Conservation (phyloP, 2,888 invertebrate species). For the Acholoe squamosa region DNA sequence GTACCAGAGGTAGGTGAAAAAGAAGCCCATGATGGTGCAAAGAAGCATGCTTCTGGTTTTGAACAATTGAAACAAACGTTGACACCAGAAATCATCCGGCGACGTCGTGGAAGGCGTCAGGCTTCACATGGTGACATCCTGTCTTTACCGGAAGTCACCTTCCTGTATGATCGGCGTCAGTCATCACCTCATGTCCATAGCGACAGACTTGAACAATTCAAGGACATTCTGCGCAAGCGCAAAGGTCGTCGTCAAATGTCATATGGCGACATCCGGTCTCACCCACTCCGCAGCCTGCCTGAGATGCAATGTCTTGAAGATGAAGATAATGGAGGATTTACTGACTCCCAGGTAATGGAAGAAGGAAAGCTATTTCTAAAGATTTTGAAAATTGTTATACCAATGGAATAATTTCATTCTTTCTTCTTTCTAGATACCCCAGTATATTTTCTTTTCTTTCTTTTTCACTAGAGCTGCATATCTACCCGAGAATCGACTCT, state of each 20-base stretch:
- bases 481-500: too few relatives aligned
- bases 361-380: background rate
- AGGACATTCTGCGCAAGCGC: conserved; percentile 24
- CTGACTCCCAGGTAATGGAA: conserved; percentile 23
- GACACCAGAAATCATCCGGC: conserved; percentile 10
- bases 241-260: conserved; percentile 9
- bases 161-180: background rate
- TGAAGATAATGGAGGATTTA: background rate
- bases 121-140: conserved; percentile 2
- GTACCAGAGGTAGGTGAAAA: background rate
- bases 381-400: background rate
- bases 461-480: too few relatives aligned
- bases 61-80: background rate
- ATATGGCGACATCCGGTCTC: background rate
- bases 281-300: background rate
- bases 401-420: too few relatives aligned
- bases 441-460: too few relatives aligned
- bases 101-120: conserved; percentile 11
- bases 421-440: too few relatives aligned
- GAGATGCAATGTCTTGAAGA: conserved; percentile 12
- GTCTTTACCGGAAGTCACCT: background rate
- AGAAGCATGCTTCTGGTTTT: background rate
- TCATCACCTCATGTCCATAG: background rate
- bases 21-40: background rate
- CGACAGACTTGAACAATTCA: background rate